A percentile compares a stretch with the other conserved stretches of the same genome.
These are phyloP conservation scores for Sarcoramphus papa DNA, from an alignment of 2,797 vertebrate genomes.

Conservation along the genomic window DNA sequence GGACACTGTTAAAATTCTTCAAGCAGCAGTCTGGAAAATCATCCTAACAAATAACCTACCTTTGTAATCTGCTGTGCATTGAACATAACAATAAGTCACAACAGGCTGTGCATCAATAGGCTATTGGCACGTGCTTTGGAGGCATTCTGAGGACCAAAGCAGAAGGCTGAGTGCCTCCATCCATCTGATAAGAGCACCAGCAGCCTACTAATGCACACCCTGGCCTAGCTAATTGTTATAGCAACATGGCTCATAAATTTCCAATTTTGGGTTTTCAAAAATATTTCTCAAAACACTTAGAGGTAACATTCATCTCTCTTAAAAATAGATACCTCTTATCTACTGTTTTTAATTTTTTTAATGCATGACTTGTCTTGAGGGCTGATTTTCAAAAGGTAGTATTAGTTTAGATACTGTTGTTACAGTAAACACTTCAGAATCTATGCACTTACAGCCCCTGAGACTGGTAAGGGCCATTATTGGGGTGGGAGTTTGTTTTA, in stretches of 20 bases:
- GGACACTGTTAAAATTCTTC: slow-evolving; percentile 53
- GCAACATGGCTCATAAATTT: background rate
- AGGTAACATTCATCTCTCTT: background rate
- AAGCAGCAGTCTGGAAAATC: slow-evolving; percentile 47
- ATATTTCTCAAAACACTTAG: background rate
- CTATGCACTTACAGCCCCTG: background rate
- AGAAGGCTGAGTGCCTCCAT: background rate
- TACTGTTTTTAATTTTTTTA: background rate
- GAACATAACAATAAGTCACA: slow-evolving; percentile 26
- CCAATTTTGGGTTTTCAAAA: background rate
- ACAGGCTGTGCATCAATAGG: slow-evolving; percentile 23
- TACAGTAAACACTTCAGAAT: background rate
- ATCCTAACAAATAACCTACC: slow-evolving; percentile 47
- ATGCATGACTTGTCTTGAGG: background rate
- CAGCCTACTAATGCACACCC: background rate
- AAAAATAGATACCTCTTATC: too few species aligned
- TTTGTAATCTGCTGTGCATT: background rate
- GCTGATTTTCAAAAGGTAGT: background rate
- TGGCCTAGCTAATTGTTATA: background rate
- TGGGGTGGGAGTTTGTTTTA: background rate
- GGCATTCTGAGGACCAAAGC: background rate
- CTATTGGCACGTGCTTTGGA: background rate
- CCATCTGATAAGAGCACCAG: background rate
- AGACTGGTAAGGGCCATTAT: background rate
- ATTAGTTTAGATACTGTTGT: background rate